Percentiles rank a stretch among this genome's conserved stretches.
Conservation (phyloP, 2,113 vertebrate genomes). For the Oenanthe oenanthe region DNA sequence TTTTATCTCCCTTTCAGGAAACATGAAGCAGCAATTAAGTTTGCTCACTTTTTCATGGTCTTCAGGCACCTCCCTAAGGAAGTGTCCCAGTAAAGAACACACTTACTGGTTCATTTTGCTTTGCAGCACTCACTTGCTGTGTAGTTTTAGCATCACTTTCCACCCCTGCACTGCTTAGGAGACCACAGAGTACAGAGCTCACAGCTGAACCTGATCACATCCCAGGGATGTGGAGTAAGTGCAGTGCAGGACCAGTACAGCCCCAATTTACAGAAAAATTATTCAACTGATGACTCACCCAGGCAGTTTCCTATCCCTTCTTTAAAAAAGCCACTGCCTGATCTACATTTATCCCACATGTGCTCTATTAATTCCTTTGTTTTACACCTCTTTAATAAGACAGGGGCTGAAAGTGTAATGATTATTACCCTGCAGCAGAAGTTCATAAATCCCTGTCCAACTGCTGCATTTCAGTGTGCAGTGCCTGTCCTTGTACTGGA, state of each 20-base stretch:
- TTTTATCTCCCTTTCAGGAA: background rate
- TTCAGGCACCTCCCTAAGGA: background rate
- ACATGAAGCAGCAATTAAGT: background rate
- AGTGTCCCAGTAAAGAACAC: background rate
- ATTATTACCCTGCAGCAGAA: background rate
- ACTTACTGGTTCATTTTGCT: background rate
- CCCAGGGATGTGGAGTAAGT: rapidly evolving
- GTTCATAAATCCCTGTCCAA: background rate
- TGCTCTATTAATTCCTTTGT: background rate
- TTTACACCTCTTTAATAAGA: background rate
- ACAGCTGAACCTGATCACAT: background rate
- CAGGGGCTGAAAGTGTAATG: background rate
- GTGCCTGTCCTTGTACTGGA: background rate
- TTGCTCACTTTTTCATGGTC: background rate
- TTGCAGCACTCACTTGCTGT: background rate
- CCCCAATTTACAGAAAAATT: background rate
- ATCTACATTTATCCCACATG: background rate
- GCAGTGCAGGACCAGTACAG: background rate
- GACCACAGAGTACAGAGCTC: background rate
- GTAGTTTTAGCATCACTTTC: no score
- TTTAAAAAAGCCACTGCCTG: background rate
- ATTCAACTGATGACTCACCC: background rate
- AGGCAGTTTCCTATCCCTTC: background rate
- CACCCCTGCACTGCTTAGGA: background rate
- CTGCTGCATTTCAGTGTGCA: background rate